Evolutionary conservation across 2,888 invertebrate species (phyloP).

Genomic region (Ormyrus labotus): DNA sequence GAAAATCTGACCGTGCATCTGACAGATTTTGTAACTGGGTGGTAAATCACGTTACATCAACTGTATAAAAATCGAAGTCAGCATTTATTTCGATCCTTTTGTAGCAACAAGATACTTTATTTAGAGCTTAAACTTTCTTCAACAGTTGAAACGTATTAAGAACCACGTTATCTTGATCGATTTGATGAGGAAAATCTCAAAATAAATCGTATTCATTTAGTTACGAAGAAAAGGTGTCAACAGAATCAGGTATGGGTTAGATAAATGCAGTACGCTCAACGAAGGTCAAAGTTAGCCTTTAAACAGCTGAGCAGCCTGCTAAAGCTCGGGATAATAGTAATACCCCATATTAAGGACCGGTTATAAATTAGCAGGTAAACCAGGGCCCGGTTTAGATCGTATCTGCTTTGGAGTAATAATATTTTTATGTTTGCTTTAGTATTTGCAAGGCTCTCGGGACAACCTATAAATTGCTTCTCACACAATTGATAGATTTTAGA

Average conservation of each 20-base stretch:
- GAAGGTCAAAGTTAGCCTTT: conserved; percentile 54
- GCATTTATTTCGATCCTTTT: not conserved
- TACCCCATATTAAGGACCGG: conserved; percentile 32
- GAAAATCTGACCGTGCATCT: too few relatives aligned
- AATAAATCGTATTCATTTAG: conserved; percentile 52
- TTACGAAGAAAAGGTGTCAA: conserved; percentile 52
- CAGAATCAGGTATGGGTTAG: conserved; percentile 30
- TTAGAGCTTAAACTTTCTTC: conserved; percentile 34
- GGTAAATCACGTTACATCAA: not conserved
- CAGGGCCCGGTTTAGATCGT: conserved; percentile 6
- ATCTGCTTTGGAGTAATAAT: conserved; percentile 43
- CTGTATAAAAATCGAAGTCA: not conserved
- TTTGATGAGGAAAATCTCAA: conserved; percentile 21
- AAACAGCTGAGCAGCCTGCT: conserved; percentile 50
- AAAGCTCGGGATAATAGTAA: conserved; percentile 40
- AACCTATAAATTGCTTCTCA: too few relatives aligned
- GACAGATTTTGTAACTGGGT: too few relatives aligned
- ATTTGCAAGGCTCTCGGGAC: too few relatives aligned
- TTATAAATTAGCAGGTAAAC: conserved; percentile 44
- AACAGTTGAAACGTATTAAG: not conserved
- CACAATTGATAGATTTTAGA: too few relatives aligned
- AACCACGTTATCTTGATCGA: conserved; percentile 29
- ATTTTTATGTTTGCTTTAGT: conserved; percentile 8
- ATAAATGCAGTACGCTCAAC: conserved; percentile 24
- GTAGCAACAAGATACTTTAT: conserved; percentile 8